Base-by-base conservation (phyloP, 2,888 invertebrate genomes). In the Drosophila greeni region DNA sequence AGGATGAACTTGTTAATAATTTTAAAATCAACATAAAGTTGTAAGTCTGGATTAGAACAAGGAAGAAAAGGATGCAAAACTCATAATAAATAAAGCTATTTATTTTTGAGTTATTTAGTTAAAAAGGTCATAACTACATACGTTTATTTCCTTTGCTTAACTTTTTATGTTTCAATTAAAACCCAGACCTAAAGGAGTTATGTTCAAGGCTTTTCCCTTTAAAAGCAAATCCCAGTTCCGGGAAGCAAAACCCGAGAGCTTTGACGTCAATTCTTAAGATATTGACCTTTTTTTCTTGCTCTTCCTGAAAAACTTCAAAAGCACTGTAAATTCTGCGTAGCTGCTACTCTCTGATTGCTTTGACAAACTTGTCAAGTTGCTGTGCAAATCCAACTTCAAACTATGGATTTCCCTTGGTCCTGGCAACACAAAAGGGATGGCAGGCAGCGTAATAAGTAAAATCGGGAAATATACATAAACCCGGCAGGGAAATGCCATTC, bases 371-470 rank as follows among this genome's bases (percentile, higher is more conserved):
- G 31, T 57, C 18, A 26, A 33, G 31, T 24, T 18, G 52, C 18
- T 29, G 29, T 29, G 45, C 24, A 24, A 60, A 39, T 33, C 31
- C 33, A 33, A 31, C 31, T 24, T 37, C 37, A 8, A 57, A 33
- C 45, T 60, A 33, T 39, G 14, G 58, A 47, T 60, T 57, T 37
- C 2, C 12, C 57, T 9, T 3, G 16, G 1, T 23, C 5, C 42
- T 14, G 29, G 20, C 39, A 40, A 14, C 18, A 18, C 14, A 18
- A 31, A 34, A 14, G 34, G 16, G 54, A 66, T 45, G 29, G 49
- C 37, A 45, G 34, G 54, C 45, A 53, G 40, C 34, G 51, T 31
- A 20, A 43, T 51, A 55, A 67, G 67, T 51, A 61, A 51, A 54
- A 60, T 60, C 29, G 26, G 45, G 33, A 37, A 45, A 51, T 48